These are phyloP conservation scores for Drosophila leontia DNA, from an alignment of 1,140 invertebrate species.

Conservation along the genomic window DNA sequence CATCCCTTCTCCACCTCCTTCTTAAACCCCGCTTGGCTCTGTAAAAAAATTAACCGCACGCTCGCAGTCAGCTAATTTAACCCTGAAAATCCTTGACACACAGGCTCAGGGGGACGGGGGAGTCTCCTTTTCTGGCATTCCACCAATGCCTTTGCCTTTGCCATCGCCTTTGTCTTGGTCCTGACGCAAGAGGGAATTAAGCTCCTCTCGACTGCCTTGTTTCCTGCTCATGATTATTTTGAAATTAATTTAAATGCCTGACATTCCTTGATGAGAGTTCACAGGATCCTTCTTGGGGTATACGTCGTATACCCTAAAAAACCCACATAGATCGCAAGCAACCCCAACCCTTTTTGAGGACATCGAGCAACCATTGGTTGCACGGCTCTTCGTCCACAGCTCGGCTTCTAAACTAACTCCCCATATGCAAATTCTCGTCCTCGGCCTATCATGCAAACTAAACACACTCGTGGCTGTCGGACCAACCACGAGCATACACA, in stretches of 20 bases:
- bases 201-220: conserved; percentile 16
- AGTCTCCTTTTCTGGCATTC: background rate
- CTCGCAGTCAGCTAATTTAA: conserved; percentile 74
- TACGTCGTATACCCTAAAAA: background rate
- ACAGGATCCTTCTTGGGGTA: background rate
- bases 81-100: conserved; percentile 64
- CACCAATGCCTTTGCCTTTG: background rate
- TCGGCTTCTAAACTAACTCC: conserved; percentile 56
- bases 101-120: background rate
- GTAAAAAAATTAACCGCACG: conserved; percentile 76
- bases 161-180: conserved; percentile 20
- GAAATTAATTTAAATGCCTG: conserved; percentile 79
- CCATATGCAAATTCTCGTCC: conserved; percentile 55
- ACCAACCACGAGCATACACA: conserved; percentile 41
- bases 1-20: background rate
- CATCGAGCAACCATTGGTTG: conserved; percentile 11
- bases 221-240: conserved; percentile 76
- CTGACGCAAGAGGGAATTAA: conserved; percentile 26
- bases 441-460: conserved; percentile 73
- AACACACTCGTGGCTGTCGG: conserved; percentile 47
- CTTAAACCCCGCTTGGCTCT: conserved; percentile 1
- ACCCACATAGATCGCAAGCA: conserved; percentile 2
- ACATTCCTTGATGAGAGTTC: background rate
- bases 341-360: background rate
- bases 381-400: background rate